These are phyloP conservation scores for Scrobipalpa costella DNA, from an alignment of 2,888 invertebrate genomes.

Conservation along the genomic window DNA sequence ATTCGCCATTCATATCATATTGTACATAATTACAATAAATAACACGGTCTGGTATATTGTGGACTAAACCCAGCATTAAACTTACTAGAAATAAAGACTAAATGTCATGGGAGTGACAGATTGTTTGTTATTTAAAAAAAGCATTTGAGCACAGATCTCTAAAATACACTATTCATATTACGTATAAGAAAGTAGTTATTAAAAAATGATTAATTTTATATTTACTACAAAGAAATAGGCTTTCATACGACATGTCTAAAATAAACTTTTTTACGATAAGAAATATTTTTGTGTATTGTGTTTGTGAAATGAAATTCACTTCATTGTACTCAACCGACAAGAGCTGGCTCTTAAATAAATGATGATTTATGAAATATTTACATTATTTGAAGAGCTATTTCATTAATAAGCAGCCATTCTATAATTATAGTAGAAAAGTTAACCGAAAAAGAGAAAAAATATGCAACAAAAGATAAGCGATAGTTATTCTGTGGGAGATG, in stretches of 20 bases:
- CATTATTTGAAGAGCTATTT: no score
- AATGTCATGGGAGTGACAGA: slow-evolving; percentile 20
- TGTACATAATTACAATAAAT: neutral
- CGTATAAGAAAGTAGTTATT: neutral
- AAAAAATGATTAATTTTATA: neutral
- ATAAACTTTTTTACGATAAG: no score
- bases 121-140: neutral
- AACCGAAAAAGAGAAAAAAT: no score
- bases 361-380: no score
- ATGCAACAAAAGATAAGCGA: no score
- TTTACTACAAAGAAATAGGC: slow-evolving; percentile 1
- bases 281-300: no score
- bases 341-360: no score
- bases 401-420: no score
- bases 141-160: slow-evolving; percentile 11
- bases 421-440: no score
- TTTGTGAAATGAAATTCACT: neutral
- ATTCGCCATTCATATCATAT: neutral
- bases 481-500: neutral
- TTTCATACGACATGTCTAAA: neutral
- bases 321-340: no score
- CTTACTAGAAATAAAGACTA: slow-evolving; percentile 19
- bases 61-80: slow-evolving; percentile 14
- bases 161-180: neutral
- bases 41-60: neutral